These are phyloP conservation scores for Podilymbus podiceps DNA, from an alignment of 2,113 vertebrate genomes.

Conservation along the genomic window DNA sequence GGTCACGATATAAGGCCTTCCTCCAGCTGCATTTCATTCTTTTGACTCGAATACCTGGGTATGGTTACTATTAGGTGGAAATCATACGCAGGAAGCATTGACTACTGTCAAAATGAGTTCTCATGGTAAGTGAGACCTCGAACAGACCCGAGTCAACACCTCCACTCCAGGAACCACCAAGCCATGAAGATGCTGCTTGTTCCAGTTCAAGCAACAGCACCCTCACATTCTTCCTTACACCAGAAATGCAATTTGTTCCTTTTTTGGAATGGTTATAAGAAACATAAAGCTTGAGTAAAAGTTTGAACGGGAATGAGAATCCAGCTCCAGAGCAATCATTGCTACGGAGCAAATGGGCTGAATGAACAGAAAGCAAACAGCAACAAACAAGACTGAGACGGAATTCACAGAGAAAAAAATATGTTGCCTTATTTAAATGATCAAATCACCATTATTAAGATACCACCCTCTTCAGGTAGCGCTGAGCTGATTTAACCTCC, in stretches of 20 bases:
- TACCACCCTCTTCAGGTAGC: neutral
- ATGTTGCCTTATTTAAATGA: neutral
- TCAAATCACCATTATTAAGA: neutral
- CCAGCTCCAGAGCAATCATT: neutral
- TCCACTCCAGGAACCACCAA: neutral
- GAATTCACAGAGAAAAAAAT: neutral
- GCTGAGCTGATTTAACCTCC: neutral
- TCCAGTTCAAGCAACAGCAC: neutral
- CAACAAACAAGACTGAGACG: neutral
- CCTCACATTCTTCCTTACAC: neutral
- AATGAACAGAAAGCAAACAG: neutral
- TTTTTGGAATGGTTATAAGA: neutral
- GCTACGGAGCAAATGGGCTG: neutral
- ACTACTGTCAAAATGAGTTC: neutral
- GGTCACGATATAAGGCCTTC: accelerated
- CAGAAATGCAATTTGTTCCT: neutral
- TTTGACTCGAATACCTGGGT: neutral
- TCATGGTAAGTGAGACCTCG: neutral
- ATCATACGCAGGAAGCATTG: neutral
- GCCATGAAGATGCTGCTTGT: neutral
- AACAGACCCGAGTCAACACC: neutral
- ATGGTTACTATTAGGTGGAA: neutral
- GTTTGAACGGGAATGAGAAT: neutral
- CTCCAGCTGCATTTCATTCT: neutral
- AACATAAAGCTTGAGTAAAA: neutral